phyloP scores from a whole-genome alignment of 2,888 invertebrate species.

The Microplitis deprimator region DNA sequence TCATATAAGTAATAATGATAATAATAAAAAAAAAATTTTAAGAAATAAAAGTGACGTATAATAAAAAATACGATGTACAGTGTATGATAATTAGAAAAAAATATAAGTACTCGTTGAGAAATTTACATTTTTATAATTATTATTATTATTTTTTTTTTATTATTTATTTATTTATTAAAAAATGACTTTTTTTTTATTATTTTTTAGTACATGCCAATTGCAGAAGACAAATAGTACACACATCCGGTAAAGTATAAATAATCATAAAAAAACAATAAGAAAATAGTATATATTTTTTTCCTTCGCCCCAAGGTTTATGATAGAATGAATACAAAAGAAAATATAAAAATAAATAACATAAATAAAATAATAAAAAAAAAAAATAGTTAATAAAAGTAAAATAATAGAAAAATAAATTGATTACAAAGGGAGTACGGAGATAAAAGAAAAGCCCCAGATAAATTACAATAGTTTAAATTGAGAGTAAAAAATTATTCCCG shows the following conservation, averaged over 20 bases:
- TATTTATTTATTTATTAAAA: neutral
- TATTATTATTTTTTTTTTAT: neutral
- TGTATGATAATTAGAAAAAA: neutral
- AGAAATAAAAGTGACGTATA: neutral
- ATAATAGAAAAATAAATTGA: conserved; percentile 16
- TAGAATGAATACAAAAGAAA: conserved; percentile 13
- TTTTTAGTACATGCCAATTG: neutral
- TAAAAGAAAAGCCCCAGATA: conserved; percentile 3
- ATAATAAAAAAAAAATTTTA: neutral
- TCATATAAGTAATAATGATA: neutral
- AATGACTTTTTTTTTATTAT: neutral
- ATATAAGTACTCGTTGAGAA: neutral
- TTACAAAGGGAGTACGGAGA: neutral
- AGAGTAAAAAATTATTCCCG: neutral
- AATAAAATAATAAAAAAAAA: neutral
- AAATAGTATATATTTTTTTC: neutral
- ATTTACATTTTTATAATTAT: neutral
- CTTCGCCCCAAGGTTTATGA: neutral
- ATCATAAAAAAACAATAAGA: neutral
- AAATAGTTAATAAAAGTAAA: neutral
- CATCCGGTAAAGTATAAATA: conserved; percentile 1
- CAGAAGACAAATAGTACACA: neutral
- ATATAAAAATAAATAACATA: conserved; percentile 13
- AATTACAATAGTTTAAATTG: neutral
- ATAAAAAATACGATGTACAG: neutral